These are phyloP conservation scores for Endomychus coccineus DNA, from an alignment of 2,888 invertebrate genomes.

Conservation along the genomic window DNA sequence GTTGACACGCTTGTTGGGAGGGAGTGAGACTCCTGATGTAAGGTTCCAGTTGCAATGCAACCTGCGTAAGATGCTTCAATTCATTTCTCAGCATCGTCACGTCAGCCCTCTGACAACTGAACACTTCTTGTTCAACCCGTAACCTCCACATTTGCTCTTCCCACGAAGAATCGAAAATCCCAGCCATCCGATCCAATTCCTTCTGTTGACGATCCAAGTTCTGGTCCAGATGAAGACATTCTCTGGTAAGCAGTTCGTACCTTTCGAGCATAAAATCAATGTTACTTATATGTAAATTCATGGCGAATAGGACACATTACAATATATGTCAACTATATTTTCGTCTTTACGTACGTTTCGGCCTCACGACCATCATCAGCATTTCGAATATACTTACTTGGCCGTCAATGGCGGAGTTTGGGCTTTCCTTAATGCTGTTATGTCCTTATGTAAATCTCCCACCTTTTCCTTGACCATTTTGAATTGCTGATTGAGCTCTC, in stretches of 20 bases:
- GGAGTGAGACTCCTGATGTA: constrained; percentile 53
- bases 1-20: constrained; percentile 25
- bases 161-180: constrained; percentile 59
- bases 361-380: too few species aligned
- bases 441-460: constrained; percentile 62
- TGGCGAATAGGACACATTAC: too few species aligned
- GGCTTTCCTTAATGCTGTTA: constrained; percentile 53
- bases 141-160: constrained; percentile 65
- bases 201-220: constrained; percentile 54
- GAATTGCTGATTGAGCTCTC: constrained; percentile 55
- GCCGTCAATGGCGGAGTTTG: constrained; percentile 39
- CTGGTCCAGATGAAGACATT: constrained; percentile 54
- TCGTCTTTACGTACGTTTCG: too few species aligned
- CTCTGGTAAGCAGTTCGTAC: constrained; percentile 50
- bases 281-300: constrained; percentile 3
- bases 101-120: constrained; percentile 54
- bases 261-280: constrained; percentile 24
- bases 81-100: constrained; percentile 57
- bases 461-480: constrained; percentile 56
- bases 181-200: constrained; percentile 53
- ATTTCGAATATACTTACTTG: constrained; percentile 8
- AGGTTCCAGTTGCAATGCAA: constrained; percentile 59
- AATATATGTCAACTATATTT: too few species aligned
- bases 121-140: constrained; percentile 59
- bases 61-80: constrained; percentile 54